Conservation (phyloP, 2,888 invertebrate genomes). For the Scaptomyza polygonia region DNA sequence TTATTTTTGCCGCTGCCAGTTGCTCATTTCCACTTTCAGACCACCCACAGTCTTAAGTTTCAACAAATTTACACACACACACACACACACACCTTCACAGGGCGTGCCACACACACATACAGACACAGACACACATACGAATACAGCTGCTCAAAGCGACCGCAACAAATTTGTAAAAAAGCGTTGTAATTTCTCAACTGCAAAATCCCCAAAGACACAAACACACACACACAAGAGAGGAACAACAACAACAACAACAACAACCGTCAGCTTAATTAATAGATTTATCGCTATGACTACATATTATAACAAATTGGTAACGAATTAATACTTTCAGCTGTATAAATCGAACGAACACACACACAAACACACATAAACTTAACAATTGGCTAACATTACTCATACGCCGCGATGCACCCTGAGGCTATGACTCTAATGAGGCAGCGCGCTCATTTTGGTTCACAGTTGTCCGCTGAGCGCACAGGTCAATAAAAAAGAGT, state of each 20-base stretch:
- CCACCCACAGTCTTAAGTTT: constrained; percentile 80
- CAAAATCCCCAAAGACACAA: constrained; percentile 43
- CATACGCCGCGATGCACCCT: constrained; percentile 63
- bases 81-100: constrained; percentile 21
- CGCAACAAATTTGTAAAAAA: constrained; percentile 63
- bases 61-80: constrained; percentile 73
- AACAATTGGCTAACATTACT: constrained; percentile 54
- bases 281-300: constrained; percentile 82
- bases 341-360: constrained; percentile 65
- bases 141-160: constrained; percentile 54
- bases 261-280: constrained; percentile 82
- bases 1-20: constrained; percentile 57
- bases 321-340: constrained; percentile 83
- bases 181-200: constrained; percentile 63
- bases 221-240: constrained; percentile 13
- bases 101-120: constrained; percentile 25
- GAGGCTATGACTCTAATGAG: constrained; percentile 34
- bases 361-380: constrained; percentile 2
- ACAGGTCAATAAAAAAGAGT: constrained; percentile 79
- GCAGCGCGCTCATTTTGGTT: constrained; percentile 19
- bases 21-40: constrained; percentile 65
- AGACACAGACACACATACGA: constrained; percentile 24
- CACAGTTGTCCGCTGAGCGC: background rate
- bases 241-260: constrained; percentile 42
- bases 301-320: constrained; percentile 83